Evolutionary conservation across 2,888 invertebrate genomes (phyloP).

Genomic region (Hermodice carunculata): DNA sequence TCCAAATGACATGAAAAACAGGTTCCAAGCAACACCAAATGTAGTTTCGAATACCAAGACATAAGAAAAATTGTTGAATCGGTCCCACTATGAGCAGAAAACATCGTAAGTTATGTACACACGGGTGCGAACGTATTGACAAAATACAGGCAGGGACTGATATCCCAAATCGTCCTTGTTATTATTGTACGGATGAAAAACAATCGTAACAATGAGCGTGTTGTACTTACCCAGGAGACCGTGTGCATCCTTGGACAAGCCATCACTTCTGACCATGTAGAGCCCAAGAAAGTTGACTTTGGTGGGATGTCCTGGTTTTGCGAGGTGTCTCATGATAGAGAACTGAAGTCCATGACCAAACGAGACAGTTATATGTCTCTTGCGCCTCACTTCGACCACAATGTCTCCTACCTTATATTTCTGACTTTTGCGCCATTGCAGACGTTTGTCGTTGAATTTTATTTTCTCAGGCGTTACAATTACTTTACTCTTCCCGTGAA

Average conservation of each 20-base stretch:
- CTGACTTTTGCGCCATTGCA: not conserved
- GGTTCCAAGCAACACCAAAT: too few species aligned
- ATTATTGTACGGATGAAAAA: too few species aligned
- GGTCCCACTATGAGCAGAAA: too few species aligned
- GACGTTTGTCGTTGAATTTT: not conserved
- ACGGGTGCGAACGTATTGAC: too few species aligned
- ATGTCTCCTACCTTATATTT: not conserved
- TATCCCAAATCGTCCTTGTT: too few species aligned
- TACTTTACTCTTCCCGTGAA: not conserved
- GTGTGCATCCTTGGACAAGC: slow-evolving; percentile 22
- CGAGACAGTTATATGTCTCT: slow-evolving; percentile 1
- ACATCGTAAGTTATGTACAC: too few species aligned
- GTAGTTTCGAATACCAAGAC: too few species aligned
- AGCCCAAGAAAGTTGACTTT: slow-evolving; percentile 37
- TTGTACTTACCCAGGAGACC: slow-evolving; percentile 36
- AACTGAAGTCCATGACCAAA: slow-evolving; percentile 12
- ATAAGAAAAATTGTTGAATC: too few species aligned
- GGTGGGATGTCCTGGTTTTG: not conserved
- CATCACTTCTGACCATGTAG: slow-evolving; percentile 23
- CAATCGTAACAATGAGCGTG: too few species aligned
- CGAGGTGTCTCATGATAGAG: slow-evolving; percentile 27
- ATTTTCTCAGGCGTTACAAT: not conserved
- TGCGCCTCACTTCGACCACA: not conserved
- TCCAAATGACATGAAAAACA: too few species aligned
- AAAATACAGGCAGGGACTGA: too few species aligned